These are phyloP conservation scores for Holcopasites calliopsidis DNA, from an alignment of 1,140 invertebrate genomes.

Conservation along the genomic window DNA sequence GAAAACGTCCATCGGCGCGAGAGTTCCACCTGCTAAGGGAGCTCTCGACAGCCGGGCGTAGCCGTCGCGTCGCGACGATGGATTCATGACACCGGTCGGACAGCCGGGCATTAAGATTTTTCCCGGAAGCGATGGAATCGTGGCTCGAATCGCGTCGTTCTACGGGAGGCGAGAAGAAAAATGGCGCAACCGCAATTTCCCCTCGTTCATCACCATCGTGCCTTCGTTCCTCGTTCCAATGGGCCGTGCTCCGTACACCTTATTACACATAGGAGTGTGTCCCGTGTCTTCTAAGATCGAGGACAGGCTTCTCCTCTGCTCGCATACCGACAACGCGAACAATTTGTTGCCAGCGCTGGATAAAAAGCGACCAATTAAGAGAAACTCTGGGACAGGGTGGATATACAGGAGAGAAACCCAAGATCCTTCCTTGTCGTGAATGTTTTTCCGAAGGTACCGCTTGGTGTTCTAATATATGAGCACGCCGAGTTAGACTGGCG, in stretches of 20 bases:
- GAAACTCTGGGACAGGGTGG: conserved; percentile 64
- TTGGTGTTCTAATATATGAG: conserved; percentile 1
- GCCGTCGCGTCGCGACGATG: conserved; percentile 19
- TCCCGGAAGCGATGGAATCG: conserved; percentile 51
- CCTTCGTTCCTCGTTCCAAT: conserved; percentile 36
- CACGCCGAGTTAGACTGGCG: conserved; percentile 24
- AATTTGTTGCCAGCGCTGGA: conserved; percentile 71
- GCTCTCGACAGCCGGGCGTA: conserved; percentile 37
- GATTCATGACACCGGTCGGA: conserved; percentile 42
- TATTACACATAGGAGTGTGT: neutral
- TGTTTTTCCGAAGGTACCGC: neutral
- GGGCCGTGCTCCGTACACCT: neutral
- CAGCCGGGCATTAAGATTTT: conserved; percentile 56
- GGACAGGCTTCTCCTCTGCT: conserved; percentile 25
- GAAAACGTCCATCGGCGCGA: neutral
- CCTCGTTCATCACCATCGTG: conserved; percentile 54
- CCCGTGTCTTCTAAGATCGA: neutral
- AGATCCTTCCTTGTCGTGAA: neutral
- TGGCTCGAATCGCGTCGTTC: neutral
- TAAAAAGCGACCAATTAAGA: conserved; percentile 78
- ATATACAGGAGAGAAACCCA: neutral
- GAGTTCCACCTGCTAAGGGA: too few species aligned
- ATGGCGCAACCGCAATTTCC: conserved; percentile 53
- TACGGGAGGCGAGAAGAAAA: conserved; percentile 48
- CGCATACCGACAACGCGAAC: conserved; percentile 71